Evolutionary conservation across 2,113 vertebrate species (phyloP), one percentile per base, ranked within the genome.

Genomic region (Sylvilagus bachmani): DNA sequence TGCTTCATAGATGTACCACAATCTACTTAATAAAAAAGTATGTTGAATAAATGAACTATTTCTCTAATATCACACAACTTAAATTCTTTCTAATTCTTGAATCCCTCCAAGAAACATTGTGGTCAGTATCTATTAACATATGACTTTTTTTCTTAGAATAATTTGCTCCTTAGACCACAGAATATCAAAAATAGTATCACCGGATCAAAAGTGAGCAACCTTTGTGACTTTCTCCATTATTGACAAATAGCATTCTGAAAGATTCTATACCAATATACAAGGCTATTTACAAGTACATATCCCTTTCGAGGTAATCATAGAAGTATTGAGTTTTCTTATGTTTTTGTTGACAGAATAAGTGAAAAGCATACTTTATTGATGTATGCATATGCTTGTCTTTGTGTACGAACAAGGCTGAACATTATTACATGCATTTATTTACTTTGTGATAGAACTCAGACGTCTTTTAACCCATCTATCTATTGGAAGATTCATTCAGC

Each of bases 111-210:
- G 82, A 38, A 89, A 73, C 67, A 71, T 38, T 82, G 62, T 79
- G 62, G 78, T 74, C 22, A 92, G 89, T 55, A 64, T 9, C 5
- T 73, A n/a, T n/a, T 58, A 83, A 71, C 36, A 80, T 16, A 53
- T 0, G 85, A 7, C 29, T 74, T 70, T 88, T 58, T 92, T 64
- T 92, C 49, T 66, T 71, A 89, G 74, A 85, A 89, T 13, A 79
- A 81, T 73, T 51, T 90, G 27, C 67, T 93, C 93, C 88, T 96
- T 70, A 83, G 75, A 89, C 55, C 55, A 79, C 49, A 66, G 38
- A 94, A 55, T 91, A 86, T 66, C 73, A 21, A 79, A 92, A 90
- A 79, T 12, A 95, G 36, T 55, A 94, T 88, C 85, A 88, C 27
- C 79, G 61, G 44, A 92, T 62, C 85, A 90, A 82, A 74, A 11